These are phyloP conservation scores for Glandiceps talaboti DNA, from an alignment of 53 echinoderm and acorn worm species.

Conservation along the genomic window DNA sequence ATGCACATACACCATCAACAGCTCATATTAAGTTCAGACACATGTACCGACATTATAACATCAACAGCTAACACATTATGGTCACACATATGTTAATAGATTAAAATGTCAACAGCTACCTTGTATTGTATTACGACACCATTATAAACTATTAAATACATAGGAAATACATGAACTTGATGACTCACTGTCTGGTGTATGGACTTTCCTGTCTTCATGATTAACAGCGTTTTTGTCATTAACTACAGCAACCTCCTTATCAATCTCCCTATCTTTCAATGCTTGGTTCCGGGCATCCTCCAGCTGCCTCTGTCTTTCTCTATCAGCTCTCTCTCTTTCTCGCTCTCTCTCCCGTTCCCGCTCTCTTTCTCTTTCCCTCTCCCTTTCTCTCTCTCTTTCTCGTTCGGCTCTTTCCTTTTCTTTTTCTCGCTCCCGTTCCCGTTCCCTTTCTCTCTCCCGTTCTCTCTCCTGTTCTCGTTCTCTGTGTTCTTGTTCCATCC, in stretches of 20 bases:
- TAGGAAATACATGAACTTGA: no score
- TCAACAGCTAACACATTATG: no score
- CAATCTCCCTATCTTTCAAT: not conserved
- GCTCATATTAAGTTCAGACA: no score
- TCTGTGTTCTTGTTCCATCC: not conserved
- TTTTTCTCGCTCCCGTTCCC: not conserved
- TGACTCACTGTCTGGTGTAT: not conserved
- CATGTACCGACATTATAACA: no score
- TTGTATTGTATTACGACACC: no score
- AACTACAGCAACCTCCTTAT: not conserved
- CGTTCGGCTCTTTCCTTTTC: no score
- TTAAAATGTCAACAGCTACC: no score
- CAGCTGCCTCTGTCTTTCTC: slow-evolving; percentile 49
- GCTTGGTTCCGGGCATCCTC: slow-evolving; percentile 8
- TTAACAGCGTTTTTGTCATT: not conserved
- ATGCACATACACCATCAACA: no score
- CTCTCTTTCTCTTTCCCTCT: slow-evolving; percentile 59
- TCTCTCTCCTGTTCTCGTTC: not conserved
- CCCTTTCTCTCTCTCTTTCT: not conserved
- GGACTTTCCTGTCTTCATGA: not conserved
- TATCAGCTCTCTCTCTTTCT: slow-evolving; percentile 30
- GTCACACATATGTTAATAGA: no score
- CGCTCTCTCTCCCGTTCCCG: slow-evolving; percentile 33
- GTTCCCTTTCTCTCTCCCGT: not conserved
- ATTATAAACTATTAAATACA: no score